Evolutionary conservation across 2,113 vertebrate genomes (phyloP).

Genomic region (Anguilla rostrata): DNA sequence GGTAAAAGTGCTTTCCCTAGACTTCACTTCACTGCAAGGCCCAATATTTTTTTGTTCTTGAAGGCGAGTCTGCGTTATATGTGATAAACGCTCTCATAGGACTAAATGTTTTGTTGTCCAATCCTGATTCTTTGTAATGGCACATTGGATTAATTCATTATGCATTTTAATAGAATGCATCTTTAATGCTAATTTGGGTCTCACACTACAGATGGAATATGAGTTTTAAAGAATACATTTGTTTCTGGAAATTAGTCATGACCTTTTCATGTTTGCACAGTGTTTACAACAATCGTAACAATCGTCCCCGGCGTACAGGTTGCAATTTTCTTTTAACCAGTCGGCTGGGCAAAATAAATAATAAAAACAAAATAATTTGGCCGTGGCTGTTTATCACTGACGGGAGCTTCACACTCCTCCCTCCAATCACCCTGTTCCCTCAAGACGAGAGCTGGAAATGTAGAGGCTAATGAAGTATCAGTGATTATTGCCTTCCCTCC

Average conservation of each 20-base stretch:
- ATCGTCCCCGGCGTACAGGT: conserved; percentile 40
- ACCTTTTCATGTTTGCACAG: conserved; percentile 45
- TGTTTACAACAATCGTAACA: conserved; percentile 48
- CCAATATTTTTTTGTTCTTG: not conserved
- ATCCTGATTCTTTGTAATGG: not conserved
- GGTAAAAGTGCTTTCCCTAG: not conserved
- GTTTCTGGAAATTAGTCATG: not conserved
- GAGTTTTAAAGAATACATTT: not conserved
- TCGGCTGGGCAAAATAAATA: conserved; percentile 27
- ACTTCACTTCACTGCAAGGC: not conserved
- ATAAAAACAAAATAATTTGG: conserved; percentile 54
- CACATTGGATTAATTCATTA: not conserved
- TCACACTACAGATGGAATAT: conserved; percentile 22
- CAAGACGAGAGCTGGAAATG: conserved; percentile 54
- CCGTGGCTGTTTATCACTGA: conserved; percentile 64
- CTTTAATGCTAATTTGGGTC: conserved; percentile 42
- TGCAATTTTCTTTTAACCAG: conserved; percentile 29
- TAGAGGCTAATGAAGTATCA: conserved; percentile 61
- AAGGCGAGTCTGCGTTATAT: not conserved
- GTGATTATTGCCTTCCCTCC: conserved; percentile 50
- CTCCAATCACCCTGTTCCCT: conserved; percentile 41
- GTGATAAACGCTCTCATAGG: not conserved
- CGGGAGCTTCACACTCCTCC: conserved; percentile 42
- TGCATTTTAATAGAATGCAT: conserved; percentile 13
- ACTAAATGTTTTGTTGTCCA: not conserved